A percentile compares a stretch with the other conserved stretches of the same genome.
These are phyloP conservation scores for Bradysia coprophila DNA, from an alignment of 1,140 invertebrate species.

Conservation along the genomic window DNA sequence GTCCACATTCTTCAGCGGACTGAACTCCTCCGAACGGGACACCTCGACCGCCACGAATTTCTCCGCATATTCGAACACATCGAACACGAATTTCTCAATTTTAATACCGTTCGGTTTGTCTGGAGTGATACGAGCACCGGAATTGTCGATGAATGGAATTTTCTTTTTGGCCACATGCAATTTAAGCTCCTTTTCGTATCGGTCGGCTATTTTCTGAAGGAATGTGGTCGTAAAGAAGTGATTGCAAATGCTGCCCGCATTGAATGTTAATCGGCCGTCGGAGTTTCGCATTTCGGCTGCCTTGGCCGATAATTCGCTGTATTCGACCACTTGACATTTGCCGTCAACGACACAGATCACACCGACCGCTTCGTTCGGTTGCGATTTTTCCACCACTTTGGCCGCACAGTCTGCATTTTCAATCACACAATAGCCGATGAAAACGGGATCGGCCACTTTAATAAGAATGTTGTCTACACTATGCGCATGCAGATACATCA, in stretches of 20 bases:
- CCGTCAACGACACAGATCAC: constrained; percentile 83
- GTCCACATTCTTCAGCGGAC: constrained; percentile 90
- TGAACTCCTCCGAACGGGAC: constrained; percentile 82
- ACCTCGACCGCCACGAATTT: constrained; percentile 92
- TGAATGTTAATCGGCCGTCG: constrained; percentile 73
- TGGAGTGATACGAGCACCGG: constrained; percentile 55
- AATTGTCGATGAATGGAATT: constrained; percentile 68
- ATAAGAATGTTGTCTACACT: constrained; percentile 98
- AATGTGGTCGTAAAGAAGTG: constrained; percentile 90
- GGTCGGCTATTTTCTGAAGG: constrained; percentile 41
- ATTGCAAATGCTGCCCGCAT: constrained; percentile 95
- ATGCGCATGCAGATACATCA: constrained; percentile 88
- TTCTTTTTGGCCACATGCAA: constrained; percentile 96
- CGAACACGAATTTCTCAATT: constrained; percentile 98
- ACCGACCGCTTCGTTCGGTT: constrained; percentile 84
- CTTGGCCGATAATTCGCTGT: constrained; percentile 83
- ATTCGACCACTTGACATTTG: constrained; percentile 88
- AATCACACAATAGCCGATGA: constrained; percentile 85
- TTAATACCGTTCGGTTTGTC: constrained; percentile 88
- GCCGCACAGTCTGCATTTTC: constrained; percentile 86
- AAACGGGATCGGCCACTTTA: constrained; percentile 94
- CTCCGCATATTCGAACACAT: constrained; percentile 87
- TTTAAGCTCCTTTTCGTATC: constrained; percentile 51
- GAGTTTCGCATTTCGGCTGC: constrained; percentile 63
- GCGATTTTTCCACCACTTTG: constrained; percentile 87